Base-by-base conservation (phyloP, 2,888 invertebrate species). In the Lasioglossum morio region DNA sequence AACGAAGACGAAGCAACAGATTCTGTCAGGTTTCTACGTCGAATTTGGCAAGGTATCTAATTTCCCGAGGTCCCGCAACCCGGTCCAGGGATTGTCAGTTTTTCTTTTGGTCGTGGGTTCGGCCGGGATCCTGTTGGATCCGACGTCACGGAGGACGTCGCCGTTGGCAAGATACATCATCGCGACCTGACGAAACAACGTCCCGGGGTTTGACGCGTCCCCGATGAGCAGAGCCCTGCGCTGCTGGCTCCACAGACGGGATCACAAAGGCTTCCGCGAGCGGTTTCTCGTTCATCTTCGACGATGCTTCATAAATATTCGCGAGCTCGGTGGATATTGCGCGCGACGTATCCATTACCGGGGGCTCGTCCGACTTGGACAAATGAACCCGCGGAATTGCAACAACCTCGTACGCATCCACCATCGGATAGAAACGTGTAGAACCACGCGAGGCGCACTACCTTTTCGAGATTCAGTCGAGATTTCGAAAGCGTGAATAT, bases 251-350 rank as follows among this genome's bases (percentile, higher is more conserved):
- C 53, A 53, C 23, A 53, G 81, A 72, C 27, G 27, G 53, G 53
- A 72, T 74, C 84, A 81, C 81, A 87, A 87, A 83, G 87, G 80
- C 73, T 43, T 78, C 73, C 60, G 81, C 76, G 70, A 75, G 63
- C 75, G 84, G 73, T 81, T 87, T 87, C 80, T 85, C 85, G 77
- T 85, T 85, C 85, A 81, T 81, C 81, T 82, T 77, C 85, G n/a
- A 23, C 34, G 76, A 80, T 72, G 82, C 80, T 86, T 90, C 90
- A 89, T 89, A 89, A 89, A 89, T 89, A 89, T 89, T 89, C 90
- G 81, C 80, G 53, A n/a, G 76, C 77, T 72, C 63, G 37, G 37
- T 73, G 75, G 63, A 78, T 76, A 83, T 81, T 79, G 77, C 85
- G 80, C 70, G 79, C 75, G 79, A 86, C 82, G 90, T 87, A 82